Percentiles rank a stretch among this genome's conserved stretches.
phyloP scores from a whole-genome alignment of 1,140 invertebrate genomes.

The Gonioctena quinquepunctata region DNA sequence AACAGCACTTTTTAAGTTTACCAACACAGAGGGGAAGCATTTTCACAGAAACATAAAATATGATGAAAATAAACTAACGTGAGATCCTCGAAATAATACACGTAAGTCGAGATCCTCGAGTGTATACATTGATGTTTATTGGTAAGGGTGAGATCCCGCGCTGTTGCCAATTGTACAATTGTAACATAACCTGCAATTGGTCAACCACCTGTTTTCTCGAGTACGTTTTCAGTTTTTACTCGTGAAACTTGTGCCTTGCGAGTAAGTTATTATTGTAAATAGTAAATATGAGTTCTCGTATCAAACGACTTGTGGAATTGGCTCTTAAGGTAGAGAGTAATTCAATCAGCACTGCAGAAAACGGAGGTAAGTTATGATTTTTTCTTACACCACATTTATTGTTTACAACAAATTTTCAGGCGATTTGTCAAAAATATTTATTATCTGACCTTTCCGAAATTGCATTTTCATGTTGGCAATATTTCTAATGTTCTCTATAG shows the following conservation, averaged over 20 bases:
- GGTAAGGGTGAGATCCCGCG: constrained; percentile 8
- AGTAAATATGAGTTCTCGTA: neutral
- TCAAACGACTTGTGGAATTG: neutral
- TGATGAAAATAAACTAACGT: neutral
- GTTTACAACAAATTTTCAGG: neutral
- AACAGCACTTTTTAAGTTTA: neutral
- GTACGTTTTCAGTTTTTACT: neutral
- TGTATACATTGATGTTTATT: neutral
- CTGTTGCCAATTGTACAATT: neutral
- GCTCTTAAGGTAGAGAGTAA: neutral
- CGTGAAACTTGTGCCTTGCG: neutral
- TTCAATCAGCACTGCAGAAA: neutral
- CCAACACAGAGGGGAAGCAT: neutral
- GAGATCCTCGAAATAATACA: neutral
- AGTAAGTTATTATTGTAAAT: neutral
- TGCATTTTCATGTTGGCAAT: neutral
- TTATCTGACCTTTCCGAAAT: neutral
- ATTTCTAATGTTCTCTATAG: neutral
- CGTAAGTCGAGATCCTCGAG: neutral
- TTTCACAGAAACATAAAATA: neutral
- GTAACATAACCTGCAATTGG: too few relatives aligned
- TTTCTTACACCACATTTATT: neutral
- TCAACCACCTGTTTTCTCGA: neutral
- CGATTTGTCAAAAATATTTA: neutral
- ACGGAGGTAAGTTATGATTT: neutral